phyloP scores from a whole-genome alignment of 1,140 invertebrate species.

The Cherax quadricarinatus region DNA sequence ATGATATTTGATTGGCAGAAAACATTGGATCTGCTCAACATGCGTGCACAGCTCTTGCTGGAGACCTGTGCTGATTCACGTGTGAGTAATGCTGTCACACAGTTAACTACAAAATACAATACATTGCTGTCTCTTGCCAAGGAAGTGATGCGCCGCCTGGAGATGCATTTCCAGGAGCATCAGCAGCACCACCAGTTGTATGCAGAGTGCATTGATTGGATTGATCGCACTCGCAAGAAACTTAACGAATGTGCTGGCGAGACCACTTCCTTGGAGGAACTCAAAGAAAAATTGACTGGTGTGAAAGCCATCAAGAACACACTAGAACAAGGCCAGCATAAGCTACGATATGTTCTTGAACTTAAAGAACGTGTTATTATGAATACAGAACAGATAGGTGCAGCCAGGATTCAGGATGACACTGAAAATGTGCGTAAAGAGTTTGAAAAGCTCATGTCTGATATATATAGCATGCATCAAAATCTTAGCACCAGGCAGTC shows the following conservation, averaged over 20 bases:
- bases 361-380: conserved; percentile 94
- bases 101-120: conserved; percentile 96
- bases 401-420: conserved; percentile 91
- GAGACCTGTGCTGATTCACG: conserved; percentile 95
- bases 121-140: conserved; percentile 93
- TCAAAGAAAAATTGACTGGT: conserved; percentile 88
- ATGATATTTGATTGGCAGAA: conserved; percentile 95
- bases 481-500: conserved; percentile 66
- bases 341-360: conserved; percentile 89
- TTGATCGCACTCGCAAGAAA: conserved; percentile 90
- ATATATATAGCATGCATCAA: conserved; percentile 79
- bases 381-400: conserved; percentile 92
- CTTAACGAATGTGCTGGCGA: conserved; percentile 82
- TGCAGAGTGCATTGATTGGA: conserved; percentile 94
- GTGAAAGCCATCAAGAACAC: conserved; percentile 90
- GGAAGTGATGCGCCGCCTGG: conserved; percentile 92
- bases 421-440: conserved; percentile 91
- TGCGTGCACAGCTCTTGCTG: conserved; percentile 91
- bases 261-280: conserved; percentile 86
- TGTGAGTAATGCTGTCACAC: conserved; percentile 94
- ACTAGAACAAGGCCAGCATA: conserved; percentile 93
- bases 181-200: conserved; percentile 85
- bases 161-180: conserved; percentile 89
- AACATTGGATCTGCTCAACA: conserved; percentile 92
- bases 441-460: conserved; percentile 89